A percentile compares a stretch with the other conserved stretches of the same genome.
Conservation (phyloP, 2,797 vertebrate species). For the Channa striata region DNA sequence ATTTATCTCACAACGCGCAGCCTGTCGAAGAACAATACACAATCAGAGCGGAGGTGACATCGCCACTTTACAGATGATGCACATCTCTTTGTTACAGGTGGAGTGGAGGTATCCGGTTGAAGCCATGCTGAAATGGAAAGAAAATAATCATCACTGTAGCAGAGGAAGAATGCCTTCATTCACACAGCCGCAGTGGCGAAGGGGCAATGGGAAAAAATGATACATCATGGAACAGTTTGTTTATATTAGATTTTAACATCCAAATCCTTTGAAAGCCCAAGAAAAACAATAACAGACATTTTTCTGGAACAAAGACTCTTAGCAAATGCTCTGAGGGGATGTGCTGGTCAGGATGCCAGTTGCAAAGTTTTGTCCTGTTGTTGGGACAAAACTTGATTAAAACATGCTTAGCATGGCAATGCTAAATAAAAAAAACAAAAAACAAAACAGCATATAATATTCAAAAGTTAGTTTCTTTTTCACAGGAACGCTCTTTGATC, state of each 20-base stretch:
- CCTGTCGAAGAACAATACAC: background rate
- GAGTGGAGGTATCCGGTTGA: conserved; percentile 16
- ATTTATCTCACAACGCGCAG: background rate
- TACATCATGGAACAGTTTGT: conserved; percentile 43
- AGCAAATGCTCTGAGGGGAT: conserved; percentile 69
- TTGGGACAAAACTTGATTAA: conserved; percentile 17
- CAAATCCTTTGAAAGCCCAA: conserved; percentile 76
- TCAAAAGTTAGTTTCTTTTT: background rate
- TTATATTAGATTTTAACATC: conserved; percentile 64
- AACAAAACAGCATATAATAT: too few species aligned
- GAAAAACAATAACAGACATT: conserved; percentile 85
- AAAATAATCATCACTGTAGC: conserved; percentile 70
- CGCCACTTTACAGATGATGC: conserved; percentile 22
- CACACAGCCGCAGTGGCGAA: conserved; percentile 34
- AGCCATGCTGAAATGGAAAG: conserved; percentile 36
- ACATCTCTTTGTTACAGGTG: conserved; percentile 31
- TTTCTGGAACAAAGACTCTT: conserved; percentile 75
- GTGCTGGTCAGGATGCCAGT: conserved; percentile 70
- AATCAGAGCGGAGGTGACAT: conserved; percentile 12
- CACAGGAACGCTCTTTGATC: conserved; percentile 28
- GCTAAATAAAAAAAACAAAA: background rate
- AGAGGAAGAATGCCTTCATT: conserved; percentile 56
- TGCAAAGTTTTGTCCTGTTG: conserved; percentile 42
- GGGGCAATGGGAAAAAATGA: conserved; percentile 33
- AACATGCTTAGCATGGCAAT: background rate